phyloP scores from a whole-genome alignment of 2,888 invertebrate genomes.

The Cotesia congregata region DNA sequence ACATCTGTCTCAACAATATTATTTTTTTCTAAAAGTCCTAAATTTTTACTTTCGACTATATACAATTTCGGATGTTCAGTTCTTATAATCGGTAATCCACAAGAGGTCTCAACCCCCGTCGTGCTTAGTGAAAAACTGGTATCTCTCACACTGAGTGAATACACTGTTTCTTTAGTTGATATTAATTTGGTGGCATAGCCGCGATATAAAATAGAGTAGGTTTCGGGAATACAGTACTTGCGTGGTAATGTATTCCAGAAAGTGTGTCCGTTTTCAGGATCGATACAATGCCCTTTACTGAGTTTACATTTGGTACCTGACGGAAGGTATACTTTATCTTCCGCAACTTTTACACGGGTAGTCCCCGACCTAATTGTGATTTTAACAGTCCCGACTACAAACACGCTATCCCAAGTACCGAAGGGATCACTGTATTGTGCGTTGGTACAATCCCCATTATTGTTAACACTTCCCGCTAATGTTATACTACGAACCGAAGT shows the following conservation, averaged over 20 bases:
- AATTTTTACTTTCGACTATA: slow-evolving; percentile 18
- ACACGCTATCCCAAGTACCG: slow-evolving; percentile 39
- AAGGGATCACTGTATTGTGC: slow-evolving; percentile 38
- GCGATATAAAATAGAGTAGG: slow-evolving; percentile 39
- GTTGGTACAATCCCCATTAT: slow-evolving; percentile 28
- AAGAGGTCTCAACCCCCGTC: slow-evolving; percentile 20
- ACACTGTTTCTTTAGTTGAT: slow-evolving; percentile 1
- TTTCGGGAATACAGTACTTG: slow-evolving; percentile 32
- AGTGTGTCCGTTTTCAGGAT: slow-evolving; percentile 37
- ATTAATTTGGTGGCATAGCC: slow-evolving; percentile 20
- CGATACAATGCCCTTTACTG: slow-evolving; percentile 17
- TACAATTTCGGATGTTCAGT: slow-evolving; percentile 48
- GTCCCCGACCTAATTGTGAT: background rate
- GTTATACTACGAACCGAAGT: background rate
- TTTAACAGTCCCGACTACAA: slow-evolving; percentile 20
- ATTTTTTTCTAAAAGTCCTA: slow-evolving; percentile 32
- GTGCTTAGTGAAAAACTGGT: slow-evolving; percentile 44
- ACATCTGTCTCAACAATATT: slow-evolving; percentile 29
- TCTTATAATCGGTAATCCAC: slow-evolving; percentile 36
- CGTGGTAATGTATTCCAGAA: slow-evolving; percentile 38
- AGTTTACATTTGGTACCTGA: slow-evolving; percentile 25
- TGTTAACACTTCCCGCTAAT: background rate
- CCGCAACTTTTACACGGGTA: slow-evolving; percentile 9
- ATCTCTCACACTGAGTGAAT: slow-evolving; percentile 31
- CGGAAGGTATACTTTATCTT: slow-evolving; percentile 28